These are phyloP conservation scores for Trogon melanurus DNA, from an alignment of 2,113 vertebrate species.

Conservation along the genomic window DNA sequence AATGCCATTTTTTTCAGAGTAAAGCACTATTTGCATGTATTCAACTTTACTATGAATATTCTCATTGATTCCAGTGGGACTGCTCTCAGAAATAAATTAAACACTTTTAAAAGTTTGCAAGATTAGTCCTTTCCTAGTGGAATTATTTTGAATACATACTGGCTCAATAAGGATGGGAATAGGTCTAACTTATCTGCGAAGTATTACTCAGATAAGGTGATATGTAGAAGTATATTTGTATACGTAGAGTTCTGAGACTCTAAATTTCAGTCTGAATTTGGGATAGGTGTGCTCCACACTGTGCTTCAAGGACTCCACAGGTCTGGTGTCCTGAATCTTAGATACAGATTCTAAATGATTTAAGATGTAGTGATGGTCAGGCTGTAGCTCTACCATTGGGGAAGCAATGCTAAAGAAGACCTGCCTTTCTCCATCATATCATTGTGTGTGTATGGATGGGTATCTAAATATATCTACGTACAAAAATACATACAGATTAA, in stretches of 20 bases:
- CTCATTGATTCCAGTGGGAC: constrained; percentile 4
- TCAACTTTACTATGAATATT: constrained; percentile 10
- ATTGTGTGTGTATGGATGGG: background rate
- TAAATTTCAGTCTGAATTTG: background rate
- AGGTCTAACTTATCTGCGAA: background rate
- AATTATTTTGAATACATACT: constrained; percentile 4
- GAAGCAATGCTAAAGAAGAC: background rate
- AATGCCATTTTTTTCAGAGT: background rate
- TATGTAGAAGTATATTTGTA: background rate
- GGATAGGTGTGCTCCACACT: background rate
- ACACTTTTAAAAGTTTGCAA: background rate
- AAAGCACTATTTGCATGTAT: background rate
- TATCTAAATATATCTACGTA: background rate
- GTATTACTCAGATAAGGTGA: background rate
- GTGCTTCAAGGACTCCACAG: background rate
- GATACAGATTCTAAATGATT: background rate
- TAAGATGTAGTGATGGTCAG: background rate
- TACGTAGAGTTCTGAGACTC: background rate
- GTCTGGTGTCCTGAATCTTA: background rate
- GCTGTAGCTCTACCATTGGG: background rate
- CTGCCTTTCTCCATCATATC: background rate
- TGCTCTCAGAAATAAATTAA: background rate
- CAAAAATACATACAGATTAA: background rate
- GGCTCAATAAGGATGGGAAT: background rate
- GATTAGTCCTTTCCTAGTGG: background rate